Percentiles rank a stretch among this genome's conserved stretches.
These are phyloP conservation scores for Drosophila sucinea DNA, from an alignment of 1,140 invertebrate genomes.

Conservation along the genomic window DNA sequence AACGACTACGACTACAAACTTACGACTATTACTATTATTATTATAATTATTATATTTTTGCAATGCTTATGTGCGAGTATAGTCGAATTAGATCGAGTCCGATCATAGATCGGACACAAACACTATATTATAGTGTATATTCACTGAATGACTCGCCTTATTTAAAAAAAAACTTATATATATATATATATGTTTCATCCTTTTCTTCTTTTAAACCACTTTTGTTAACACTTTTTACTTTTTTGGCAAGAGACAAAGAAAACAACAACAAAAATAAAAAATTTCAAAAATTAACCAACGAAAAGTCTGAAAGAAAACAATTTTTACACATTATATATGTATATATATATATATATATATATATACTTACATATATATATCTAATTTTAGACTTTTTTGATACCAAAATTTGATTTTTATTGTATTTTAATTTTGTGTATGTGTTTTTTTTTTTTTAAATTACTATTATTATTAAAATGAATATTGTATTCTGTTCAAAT, in stretches of 20 bases:
- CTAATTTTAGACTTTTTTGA: constrained; percentile 40
- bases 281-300: constrained; percentile 36
- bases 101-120: background rate
- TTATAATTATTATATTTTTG: constrained; percentile 5
- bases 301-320: constrained; percentile 13
- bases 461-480: background rate
- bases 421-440: constrained; percentile 1
- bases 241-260: constrained; percentile 50
- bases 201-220: constrained; percentile 12
- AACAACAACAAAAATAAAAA: constrained; percentile 24
- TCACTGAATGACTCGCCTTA: constrained; percentile 7
- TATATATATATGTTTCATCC: background rate
- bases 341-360: background rate
- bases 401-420: constrained; percentile 67
- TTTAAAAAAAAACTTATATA: background rate
- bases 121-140: background rate
- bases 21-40: background rate
- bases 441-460: background rate
- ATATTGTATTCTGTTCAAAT: constrained; percentile 5
- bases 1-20: too few relatives aligned
- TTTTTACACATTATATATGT: constrained; percentile 7
- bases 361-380: constrained; percentile 3
- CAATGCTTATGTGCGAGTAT: constrained; percentile 48
- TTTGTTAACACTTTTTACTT: constrained; percentile 17
- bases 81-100: constrained; percentile 46